Percentiles rank a stretch among this genome's conserved stretches.
These are phyloP conservation scores for Aphidoletes aphidimyza DNA, from an alignment of 2,888 invertebrate genomes.

Conservation along the genomic window DNA sequence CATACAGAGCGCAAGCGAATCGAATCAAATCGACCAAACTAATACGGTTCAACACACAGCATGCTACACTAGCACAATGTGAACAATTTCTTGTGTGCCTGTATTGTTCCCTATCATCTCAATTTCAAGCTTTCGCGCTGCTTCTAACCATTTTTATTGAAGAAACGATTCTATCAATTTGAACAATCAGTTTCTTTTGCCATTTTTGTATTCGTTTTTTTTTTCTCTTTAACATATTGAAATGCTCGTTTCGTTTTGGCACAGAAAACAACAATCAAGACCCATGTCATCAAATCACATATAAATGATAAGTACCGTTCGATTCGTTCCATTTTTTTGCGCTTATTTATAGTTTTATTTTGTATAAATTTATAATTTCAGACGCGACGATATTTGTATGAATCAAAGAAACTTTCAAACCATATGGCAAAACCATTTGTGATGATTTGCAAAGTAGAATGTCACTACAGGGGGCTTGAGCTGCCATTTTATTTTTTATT, in stretches of 20 bases:
- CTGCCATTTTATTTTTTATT: conserved; percentile 4
- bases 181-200: background rate
- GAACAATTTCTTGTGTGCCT: too few relatives aligned
- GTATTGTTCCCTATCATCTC: conserved; percentile 40
- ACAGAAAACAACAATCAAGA: background rate
- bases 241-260: background rate
- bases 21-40: conserved; percentile 34
- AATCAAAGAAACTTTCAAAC: background rate
- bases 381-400: background rate
- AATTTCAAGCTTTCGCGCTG: background rate
- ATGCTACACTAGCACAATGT: too few relatives aligned
- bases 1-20: too few relatives aligned
- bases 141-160: background rate
- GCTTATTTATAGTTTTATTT: background rate
- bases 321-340: conserved; percentile 21
- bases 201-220: background rate
- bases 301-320: conserved; percentile 34
- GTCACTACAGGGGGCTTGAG: conserved; percentile 38
- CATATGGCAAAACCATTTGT: background rate
- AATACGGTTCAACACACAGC: conserved; percentile 13
- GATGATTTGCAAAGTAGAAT: background rate
- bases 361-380: background rate
- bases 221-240: background rate
- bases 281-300: background rate
- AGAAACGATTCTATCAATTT: background rate